These are phyloP conservation scores for Sarcophilus harrisii DNA, from an alignment of 2,797 vertebrate species.

Conservation along the genomic window DNA sequence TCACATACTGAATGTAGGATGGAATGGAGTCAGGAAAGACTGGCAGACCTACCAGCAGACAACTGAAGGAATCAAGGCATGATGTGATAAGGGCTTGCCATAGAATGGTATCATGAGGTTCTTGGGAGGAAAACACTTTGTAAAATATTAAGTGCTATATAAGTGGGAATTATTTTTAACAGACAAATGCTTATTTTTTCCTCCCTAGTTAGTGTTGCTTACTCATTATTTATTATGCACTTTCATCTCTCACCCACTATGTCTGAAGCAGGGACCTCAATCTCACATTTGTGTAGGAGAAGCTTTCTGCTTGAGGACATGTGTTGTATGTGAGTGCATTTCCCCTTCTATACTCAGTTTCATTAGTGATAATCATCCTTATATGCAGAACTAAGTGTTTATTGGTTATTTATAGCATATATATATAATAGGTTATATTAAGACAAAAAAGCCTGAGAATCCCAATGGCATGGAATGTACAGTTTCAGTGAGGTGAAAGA, in stretches of 20 bases:
- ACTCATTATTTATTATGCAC: background rate
- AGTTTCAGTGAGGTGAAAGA: slow-evolving; percentile 18
- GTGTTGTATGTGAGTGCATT: background rate
- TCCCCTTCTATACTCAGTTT: background rate
- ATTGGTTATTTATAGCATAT: slow-evolving; percentile 47
- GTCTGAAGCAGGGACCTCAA: background rate
- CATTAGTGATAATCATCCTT: background rate
- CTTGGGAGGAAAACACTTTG: background rate
- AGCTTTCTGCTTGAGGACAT: background rate
- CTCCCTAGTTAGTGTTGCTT: background rate
- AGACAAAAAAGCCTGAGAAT: slow-evolving; percentile 2
- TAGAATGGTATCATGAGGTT: background rate
- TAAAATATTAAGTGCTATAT: background rate
- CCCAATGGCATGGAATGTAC: background rate
- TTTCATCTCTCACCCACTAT: background rate
- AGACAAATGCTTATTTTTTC: background rate
- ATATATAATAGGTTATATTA: too few relatives aligned
- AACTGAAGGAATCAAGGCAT: background rate
- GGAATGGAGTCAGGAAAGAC: background rate
- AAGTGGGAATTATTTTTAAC: background rate
- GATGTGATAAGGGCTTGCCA: background rate
- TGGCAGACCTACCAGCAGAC: background rate
- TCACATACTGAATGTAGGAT: background rate
- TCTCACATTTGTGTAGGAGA: background rate
- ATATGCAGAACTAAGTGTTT: background rate